These are phyloP conservation scores for Teleiodes luculella DNA, from an alignment of 2,888 invertebrate genomes.

Conservation along the genomic window DNA sequence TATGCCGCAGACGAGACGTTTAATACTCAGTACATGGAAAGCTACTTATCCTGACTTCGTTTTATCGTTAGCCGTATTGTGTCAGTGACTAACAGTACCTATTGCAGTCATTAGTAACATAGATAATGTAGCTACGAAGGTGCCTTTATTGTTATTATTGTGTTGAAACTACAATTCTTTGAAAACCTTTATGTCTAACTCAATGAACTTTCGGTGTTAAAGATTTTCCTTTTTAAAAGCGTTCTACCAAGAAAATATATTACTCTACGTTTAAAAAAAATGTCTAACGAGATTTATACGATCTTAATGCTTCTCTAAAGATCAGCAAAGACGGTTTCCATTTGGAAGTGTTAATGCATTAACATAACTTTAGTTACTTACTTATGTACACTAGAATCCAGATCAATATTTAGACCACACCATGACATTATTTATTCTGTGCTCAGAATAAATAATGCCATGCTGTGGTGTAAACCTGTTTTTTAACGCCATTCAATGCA, in stretches of 20 bases:
- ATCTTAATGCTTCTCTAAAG: no score
- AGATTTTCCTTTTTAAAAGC: neutral
- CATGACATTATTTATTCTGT: no score
- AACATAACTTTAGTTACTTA: neutral
- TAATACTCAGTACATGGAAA: slow-evolving; percentile 61
- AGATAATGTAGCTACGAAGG: slow-evolving; percentile 32
- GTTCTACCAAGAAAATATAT: no score
- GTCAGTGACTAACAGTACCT: slow-evolving; percentile 42
- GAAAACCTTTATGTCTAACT: neutral
- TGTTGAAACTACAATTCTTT: neutral
- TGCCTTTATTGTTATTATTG: slow-evolving; percentile 15
- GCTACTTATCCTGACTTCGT: slow-evolving; percentile 71
- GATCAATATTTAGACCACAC: neutral
- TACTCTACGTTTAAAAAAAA: no score
- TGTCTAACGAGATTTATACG: no score
- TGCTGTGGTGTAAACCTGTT: slow-evolving; percentile 18
- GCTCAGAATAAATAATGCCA: no score
- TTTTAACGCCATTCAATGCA: slow-evolving; percentile 1
- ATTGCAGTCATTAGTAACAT: slow-evolving; percentile 39
- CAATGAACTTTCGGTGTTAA: neutral
- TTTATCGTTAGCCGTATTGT: slow-evolving; percentile 67
- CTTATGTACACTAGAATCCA: neutral
- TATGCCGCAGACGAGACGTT: slow-evolving; percentile 46
- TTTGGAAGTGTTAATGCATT: neutral
- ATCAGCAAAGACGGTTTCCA: neutral